phyloP scores from a whole-genome alignment of 2,113 vertebrate genomes.

The Himantopus leucocephalus region DNA sequence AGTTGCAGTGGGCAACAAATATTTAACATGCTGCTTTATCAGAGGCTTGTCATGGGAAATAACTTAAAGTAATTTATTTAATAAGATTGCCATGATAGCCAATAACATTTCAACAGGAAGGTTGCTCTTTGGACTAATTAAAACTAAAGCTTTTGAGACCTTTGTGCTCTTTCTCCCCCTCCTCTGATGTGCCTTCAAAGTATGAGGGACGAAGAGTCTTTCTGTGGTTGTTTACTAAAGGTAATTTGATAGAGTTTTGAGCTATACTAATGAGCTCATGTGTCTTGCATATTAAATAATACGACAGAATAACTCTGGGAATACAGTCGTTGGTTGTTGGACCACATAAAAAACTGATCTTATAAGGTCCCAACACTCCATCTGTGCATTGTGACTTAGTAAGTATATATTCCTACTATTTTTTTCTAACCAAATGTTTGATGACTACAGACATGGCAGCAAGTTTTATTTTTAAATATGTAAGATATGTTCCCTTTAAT shows the following conservation, averaged over 20 bases:
- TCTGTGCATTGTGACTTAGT: neutral
- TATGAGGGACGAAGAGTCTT: neutral
- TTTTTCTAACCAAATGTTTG: neutral
- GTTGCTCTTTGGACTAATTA: conserved; percentile 47
- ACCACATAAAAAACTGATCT: neutral
- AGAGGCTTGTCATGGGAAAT: conserved; percentile 47
- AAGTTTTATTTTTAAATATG: neutral
- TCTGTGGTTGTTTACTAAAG: conserved; percentile 57
- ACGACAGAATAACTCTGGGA: neutral
- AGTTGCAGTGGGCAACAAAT: neutral
- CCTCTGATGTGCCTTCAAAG: neutral
- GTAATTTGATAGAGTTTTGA: conserved; percentile 56
- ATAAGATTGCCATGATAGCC: conserved; percentile 42
- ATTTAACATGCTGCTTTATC: neutral
- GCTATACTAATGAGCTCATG: conserved; percentile 33
- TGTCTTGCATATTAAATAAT: conserved; percentile 33
- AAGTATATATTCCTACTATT: neutral
- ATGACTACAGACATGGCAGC: neutral
- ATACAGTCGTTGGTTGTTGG: neutral
- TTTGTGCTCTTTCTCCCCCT: neutral
- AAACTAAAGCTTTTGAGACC: conserved; percentile 50
- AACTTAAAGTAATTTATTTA: conserved; percentile 32
- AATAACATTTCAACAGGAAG: conserved; percentile 40
- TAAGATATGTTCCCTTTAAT: neutral
- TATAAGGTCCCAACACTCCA: neutral